phyloP scores from a whole-genome alignment of 2,888 invertebrate species.

The Neoscelio sp. region DNA sequence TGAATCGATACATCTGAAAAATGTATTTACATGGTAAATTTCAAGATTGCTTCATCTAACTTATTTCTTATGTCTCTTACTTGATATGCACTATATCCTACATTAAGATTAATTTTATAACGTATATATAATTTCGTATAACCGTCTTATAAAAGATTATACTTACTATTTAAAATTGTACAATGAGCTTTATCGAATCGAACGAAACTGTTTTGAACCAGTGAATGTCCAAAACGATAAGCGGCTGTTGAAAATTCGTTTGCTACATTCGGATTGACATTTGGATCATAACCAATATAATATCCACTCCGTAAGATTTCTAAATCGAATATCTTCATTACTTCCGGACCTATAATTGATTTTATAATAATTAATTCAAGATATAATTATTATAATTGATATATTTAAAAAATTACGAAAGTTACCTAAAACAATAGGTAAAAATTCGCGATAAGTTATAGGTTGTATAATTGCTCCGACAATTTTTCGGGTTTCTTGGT shows the following conservation, averaged over 20 bases:
- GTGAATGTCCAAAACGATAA: constrained; percentile 93
- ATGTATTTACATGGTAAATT: too few relatives aligned
- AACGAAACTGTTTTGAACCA: constrained; percentile 91
- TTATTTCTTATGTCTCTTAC: too few relatives aligned
- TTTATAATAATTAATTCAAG: background rate
- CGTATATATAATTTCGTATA: too few relatives aligned
- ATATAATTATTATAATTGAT: background rate
- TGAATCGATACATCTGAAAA: constrained; percentile 91
- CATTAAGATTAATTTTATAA: too few relatives aligned
- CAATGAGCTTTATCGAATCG: constrained; percentile 89
- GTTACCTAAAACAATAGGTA: constrained; percentile 90
- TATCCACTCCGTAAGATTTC: constrained; percentile 88
- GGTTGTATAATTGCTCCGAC: constrained; percentile 93
- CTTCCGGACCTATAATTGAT: constrained; percentile 86
- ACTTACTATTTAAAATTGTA: constrained; percentile 89
- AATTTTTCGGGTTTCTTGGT: constrained; percentile 91
- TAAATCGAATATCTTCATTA: constrained; percentile 90
- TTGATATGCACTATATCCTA: too few relatives aligned
- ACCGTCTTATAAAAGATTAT: too few relatives aligned
- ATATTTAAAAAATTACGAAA: background rate
- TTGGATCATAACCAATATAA: constrained; percentile 88
- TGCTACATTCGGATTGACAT: constrained; percentile 89
- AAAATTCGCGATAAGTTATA: constrained; percentile 92
- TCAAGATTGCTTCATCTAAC: too few relatives aligned
- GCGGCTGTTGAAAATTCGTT: constrained; percentile 93